A percentile compares a stretch with the other conserved stretches of the same genome.
Conservation (phyloP, 2,888 invertebrate genomes). For the Polymixis lichenea region DNA sequence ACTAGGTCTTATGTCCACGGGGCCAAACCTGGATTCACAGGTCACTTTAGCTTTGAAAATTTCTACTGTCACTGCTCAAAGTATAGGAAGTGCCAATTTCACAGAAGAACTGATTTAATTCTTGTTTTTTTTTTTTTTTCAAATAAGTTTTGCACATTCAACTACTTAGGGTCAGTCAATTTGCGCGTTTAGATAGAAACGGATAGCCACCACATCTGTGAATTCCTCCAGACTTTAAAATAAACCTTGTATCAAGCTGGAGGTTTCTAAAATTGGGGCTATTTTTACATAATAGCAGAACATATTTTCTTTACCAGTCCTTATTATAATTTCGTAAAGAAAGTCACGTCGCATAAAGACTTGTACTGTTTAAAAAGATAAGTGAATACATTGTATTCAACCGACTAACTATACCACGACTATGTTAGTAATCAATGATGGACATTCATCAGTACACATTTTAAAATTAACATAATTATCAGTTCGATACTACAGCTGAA, state of each 20-base stretch:
- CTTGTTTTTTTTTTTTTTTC: no score
- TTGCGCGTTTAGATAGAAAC: background rate
- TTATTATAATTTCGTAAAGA: conserved; percentile 25
- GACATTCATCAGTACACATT: conserved; percentile 46
- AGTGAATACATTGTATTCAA: conserved; percentile 67
- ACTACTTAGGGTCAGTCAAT: conserved; percentile 4
- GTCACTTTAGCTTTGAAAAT: conserved; percentile 15
- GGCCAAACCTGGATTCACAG: conserved; percentile 13
- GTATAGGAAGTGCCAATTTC: background rate
- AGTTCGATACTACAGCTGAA: conserved; percentile 61
- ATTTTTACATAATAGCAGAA: conserved; percentile 19
- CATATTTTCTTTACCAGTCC: conserved; percentile 14
- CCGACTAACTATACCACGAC: conserved; percentile 37
- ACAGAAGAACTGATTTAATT: background rate
- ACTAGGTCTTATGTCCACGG: background rate
- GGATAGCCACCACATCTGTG: background rate
- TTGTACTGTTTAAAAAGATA: conserved; percentile 61
- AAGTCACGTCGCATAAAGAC: conserved; percentile 29
- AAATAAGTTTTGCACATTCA: background rate
- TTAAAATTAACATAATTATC: conserved; percentile 55
- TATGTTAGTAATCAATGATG: conserved; percentile 51
- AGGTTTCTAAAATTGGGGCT: background rate
- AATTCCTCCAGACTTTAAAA: background rate
- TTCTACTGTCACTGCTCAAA: background rate
- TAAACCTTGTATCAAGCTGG: background rate